Evolutionary conservation across 2,113 vertebrate genomes (phyloP).

Genomic region (Gallinago jamesoni): DNA sequence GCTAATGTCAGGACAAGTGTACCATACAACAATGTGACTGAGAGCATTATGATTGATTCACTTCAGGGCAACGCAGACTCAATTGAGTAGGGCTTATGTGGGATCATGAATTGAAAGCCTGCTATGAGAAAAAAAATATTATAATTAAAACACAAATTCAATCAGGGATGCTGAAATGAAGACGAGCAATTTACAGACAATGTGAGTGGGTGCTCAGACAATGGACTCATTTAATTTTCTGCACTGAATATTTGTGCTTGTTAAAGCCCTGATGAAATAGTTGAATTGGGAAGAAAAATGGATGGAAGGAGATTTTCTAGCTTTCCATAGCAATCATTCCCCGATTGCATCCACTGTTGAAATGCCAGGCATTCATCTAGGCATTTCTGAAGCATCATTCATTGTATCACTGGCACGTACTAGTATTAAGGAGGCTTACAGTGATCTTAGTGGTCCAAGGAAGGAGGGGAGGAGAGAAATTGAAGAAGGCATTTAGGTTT

Average conservation of each 20-base stretch:
- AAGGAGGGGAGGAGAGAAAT: background rate
- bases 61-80: background rate
- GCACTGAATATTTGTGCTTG: background rate
- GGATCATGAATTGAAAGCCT: constrained; percentile 13
- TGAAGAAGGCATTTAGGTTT: background rate
- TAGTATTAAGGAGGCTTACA: background rate
- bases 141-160: constrained; percentile 15
- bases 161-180: constrained; percentile 31
- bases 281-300: background rate
- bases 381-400: background rate
- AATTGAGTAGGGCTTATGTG: background rate
- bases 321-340: background rate
- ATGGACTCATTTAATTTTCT: constrained; percentile 26
- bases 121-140: background rate
- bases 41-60: background rate
- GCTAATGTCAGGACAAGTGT: background rate
- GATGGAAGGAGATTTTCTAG: background rate
- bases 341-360: background rate
- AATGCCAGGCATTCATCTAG: background rate
- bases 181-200: background rate
- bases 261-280: constrained; percentile 7
- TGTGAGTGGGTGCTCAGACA: background rate
- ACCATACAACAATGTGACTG: background rate
- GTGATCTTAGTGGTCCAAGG: background rate
- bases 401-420: background rate